Base-by-base conservation (phyloP, 2,113 vertebrate genomes). In the Podarcis cretensis region DNA sequence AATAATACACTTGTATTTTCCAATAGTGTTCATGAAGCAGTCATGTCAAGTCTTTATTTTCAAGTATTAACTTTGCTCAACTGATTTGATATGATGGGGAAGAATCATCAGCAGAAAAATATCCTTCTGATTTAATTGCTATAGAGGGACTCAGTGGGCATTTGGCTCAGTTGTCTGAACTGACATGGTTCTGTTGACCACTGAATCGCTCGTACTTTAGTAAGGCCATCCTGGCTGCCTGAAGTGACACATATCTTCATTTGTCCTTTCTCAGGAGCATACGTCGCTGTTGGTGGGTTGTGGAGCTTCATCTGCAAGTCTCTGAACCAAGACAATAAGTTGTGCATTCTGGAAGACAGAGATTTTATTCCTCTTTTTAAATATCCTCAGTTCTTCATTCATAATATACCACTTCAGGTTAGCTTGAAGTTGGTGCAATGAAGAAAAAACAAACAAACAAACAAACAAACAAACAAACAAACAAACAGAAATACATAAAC, bases 201-300 rank as follows among this genome's bases (percentile, higher is more conserved):
- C 32, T 59, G 43, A 69, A 40, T 77, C 35, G 32, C 7, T 14
- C 82, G 32, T 93, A 98, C 98, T 96, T 98, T 98, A 84, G 95
- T 96, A 86, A 98, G 96, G 18, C 96, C 97, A 80, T 98, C 97
- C 93, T 98, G 98, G 93, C 97, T 98, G 66, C 97, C 98, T 0
- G 97, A 95, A 48, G 97, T 98, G 87, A 97, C 93, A 86, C 97
- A 98, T 93, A 98, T 88, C 76, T 97, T 97, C 96, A 97, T 97
- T 92, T 96, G 95, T 10, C 97, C 96, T 2, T 74, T 92, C 75
- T 97, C 96, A 0, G 95, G 92, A 43, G 89, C 90, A 95, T 94
- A 96, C 86, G 2, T 5, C 7, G 88, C 90, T 2, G 95, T 97
- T 1, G 97, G 98, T 0, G 97, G 97, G 32, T 96, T 95, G 94